A percentile compares a stretch with the other conserved stretches of the same genome.
Conservation (phyloP, 2,888 invertebrate genomes). For the Drosophila nr. fundita region DNA sequence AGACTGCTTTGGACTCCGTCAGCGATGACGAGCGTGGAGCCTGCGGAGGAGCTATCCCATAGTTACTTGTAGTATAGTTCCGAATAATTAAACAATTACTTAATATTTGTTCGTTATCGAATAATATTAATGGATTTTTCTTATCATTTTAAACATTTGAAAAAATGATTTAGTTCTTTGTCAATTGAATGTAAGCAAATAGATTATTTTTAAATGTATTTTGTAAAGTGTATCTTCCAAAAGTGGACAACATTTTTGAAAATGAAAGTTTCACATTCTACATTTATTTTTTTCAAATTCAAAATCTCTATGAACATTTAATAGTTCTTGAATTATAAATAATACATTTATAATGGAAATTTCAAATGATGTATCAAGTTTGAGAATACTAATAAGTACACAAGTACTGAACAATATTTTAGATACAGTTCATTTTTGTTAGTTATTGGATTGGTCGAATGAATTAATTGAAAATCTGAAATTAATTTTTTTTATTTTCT, state of each 20-base stretch:
- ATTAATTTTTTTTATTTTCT: background rate
- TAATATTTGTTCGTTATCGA: background rate
- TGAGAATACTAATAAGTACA: background rate
- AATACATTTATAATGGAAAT: background rate
- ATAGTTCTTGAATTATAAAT: background rate
- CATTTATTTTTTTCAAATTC: background rate
- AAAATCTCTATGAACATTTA: background rate
- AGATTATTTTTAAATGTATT: background rate
- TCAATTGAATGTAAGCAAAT: background rate
- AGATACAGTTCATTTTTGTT: background rate
- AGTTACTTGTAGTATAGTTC: background rate
- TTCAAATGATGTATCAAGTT: background rate
- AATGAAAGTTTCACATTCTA: background rate
- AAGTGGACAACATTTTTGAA: background rate
- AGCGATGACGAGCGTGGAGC: slow-evolving; percentile 8
- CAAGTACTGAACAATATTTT: background rate
- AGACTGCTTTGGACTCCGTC: background rate
- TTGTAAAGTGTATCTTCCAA: background rate
- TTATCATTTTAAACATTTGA: background rate
- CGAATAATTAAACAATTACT: background rate
- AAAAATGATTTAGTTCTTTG: background rate
- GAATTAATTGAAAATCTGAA: background rate
- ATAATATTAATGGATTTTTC: background rate
- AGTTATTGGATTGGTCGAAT: background rate
- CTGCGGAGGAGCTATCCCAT: slow-evolving; percentile 23